A percentile compares a stretch with the other conserved stretches of the same genome.
phyloP scores from a whole-genome alignment of 2,888 invertebrate species.

The Drosophila pseudotakahashii region DNA sequence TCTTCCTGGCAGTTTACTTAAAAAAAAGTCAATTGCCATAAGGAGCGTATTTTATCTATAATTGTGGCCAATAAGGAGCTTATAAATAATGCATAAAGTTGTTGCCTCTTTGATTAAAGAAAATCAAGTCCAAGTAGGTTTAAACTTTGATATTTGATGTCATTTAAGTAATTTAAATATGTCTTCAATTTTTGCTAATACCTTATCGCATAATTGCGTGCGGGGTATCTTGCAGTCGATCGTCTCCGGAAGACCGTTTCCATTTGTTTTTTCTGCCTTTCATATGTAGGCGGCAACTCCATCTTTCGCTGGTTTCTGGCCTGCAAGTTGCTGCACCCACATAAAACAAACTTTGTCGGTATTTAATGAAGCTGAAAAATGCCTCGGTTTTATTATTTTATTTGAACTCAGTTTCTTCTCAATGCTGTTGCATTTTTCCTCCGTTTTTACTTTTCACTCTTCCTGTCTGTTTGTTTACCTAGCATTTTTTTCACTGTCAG shows the following conservation, averaged over 20 bases:
- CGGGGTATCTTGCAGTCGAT: neutral
- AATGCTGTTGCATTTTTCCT: constrained; percentile 13
- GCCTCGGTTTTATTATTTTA: constrained; percentile 69
- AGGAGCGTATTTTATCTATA: neutral
- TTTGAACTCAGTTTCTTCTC: constrained; percentile 50
- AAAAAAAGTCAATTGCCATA: neutral
- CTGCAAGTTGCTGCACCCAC: constrained; percentile 56
- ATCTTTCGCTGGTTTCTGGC: constrained; percentile 10
- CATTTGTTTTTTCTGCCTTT: constrained; percentile 8
- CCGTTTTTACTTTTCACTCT: neutral
- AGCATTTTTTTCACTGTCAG: constrained; percentile 24
- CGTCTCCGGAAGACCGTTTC: neutral
- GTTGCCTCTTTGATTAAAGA: neutral
- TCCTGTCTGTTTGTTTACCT: constrained; percentile 11
- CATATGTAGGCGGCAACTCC: constrained; percentile 15
- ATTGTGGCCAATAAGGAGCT: neutral
- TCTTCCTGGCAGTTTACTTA: constrained; percentile 1
- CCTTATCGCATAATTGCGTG: too few species aligned
- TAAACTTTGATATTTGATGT: too few species aligned
- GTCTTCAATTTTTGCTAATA: neutral
- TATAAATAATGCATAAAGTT: neutral
- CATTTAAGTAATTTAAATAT: neutral
- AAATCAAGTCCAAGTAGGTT: too few species aligned
- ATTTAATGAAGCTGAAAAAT: constrained; percentile 78
- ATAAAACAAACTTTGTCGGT: constrained; percentile 76